Evolutionary conservation across 2,888 invertebrate species (phyloP), one percentile per base, ranked within the genome.

Genomic region (Nymphalis urticae): DNA sequence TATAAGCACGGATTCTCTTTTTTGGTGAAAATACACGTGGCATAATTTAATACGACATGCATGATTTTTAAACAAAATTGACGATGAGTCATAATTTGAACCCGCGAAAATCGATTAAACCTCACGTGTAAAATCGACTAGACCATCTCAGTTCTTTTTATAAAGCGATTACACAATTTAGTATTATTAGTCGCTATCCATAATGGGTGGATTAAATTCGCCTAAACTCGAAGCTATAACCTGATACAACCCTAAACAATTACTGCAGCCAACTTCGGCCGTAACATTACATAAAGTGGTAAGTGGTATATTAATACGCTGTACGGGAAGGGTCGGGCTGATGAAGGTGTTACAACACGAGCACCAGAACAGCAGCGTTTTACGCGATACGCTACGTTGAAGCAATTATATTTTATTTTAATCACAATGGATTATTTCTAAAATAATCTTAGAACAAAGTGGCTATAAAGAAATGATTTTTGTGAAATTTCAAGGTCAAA

Each of bases 221-320:
- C 70, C 77, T 71, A 78, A 84, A 85, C 86, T 85, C 84, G 82
- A 80, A 73, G 76, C 77, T 76, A 76, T 85, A 82, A 81, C 83
- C 81, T 85, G 82, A 84, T 83, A 79, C 82, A 86, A 80, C 87
- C 88, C 88, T 85, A 88, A 90, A 90, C 90, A 90, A 90, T 90
- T 89, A 90, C 86, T 80, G 82, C 76, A 81, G 79, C 80, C 80
- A 80, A 78, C 76, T 81, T 77, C 71, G 80, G 78, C 79, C 72
- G 78, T 80, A 80, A 82, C 84, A 86, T 86, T 85, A 85, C 84
- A 86, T 86, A 84, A 86, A 83, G 82, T 82, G 80, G 84, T 89
- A 88, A 89, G 89, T 87, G 88, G 83, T 75, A 77, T 84, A 84
- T 86, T 85, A 86, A 79, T 75, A 79, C 72, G 74, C 68, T 70